Conservation (phyloP, 2,797 vertebrate species). For the Heteromormyrus szaboi region DNA sequence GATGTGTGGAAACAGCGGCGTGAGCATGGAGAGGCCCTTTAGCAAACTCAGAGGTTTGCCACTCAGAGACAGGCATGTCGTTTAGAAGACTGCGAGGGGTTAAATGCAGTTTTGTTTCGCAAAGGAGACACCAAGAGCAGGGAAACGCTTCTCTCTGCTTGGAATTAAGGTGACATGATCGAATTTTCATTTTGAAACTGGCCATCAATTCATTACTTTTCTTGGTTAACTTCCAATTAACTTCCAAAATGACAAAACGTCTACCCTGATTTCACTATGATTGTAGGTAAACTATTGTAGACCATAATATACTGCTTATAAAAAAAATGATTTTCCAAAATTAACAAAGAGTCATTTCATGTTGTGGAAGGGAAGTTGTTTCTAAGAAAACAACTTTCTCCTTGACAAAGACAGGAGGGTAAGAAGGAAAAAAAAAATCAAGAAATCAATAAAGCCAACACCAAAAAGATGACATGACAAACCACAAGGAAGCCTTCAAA, state of each 20-base stretch:
- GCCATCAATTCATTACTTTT: not conserved
- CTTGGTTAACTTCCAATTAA: not conserved
- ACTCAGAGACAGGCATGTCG: not conserved
- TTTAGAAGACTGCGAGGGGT: not conserved
- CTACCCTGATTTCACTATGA: not conserved
- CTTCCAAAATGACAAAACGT: not conserved
- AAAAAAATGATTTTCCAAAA: not conserved
- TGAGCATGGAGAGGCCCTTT: slow-evolving; percentile 16
- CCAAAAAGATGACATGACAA: slow-evolving; percentile 18
- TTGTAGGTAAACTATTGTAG: not conserved
- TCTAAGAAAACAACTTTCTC: not conserved
- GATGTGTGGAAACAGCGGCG: slow-evolving; percentile 35
- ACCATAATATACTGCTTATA: not conserved
- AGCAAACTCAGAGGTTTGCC: not conserved
- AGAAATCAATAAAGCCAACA: slow-evolving; percentile 19
- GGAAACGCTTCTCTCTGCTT: not conserved
- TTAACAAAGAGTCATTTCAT: not conserved
- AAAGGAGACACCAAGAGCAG: not conserved
- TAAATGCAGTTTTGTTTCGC: not conserved
- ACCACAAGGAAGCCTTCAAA: not conserved
- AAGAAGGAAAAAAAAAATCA: not conserved
- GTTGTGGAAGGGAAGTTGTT: not conserved
- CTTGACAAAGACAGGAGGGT: not conserved
- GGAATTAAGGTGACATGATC: not conserved
- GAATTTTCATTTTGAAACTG: not conserved